phyloP scores from a whole-genome alignment of 2,888 invertebrate genomes.

The Melipona beecheii region DNA sequence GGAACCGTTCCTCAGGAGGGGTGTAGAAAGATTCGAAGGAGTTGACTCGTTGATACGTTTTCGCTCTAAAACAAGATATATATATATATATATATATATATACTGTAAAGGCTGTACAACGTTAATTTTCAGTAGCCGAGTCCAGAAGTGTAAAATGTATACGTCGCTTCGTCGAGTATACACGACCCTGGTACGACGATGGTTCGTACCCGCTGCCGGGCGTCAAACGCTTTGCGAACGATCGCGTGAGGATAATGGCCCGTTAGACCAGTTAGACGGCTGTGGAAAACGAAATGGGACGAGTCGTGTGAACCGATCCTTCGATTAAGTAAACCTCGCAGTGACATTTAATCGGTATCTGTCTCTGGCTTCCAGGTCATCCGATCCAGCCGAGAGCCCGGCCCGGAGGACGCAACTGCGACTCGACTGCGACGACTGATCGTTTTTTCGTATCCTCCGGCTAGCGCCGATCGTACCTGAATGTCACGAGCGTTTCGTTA shows the following conservation, averaged over 20 bases:
- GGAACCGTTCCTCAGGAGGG: conserved; percentile 4
- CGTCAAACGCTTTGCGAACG: conserved; percentile 50
- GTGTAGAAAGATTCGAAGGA: conserved; percentile 1
- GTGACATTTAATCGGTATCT: conserved; percentile 80
- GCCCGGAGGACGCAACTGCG: conserved; percentile 43
- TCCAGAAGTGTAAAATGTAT: background rate
- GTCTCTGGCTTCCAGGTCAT: conserved; percentile 72
- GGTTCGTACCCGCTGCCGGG: conserved; percentile 58
- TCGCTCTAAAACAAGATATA: no score
- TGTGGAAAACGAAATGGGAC: conserved; percentile 75
- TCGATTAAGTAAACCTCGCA: conserved; percentile 78
- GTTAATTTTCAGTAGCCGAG: no score
- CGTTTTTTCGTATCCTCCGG: conserved; percentile 43
- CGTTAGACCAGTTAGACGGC: conserved; percentile 68
- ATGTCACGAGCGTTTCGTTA: conserved; percentile 68
- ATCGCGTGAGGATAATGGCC: conserved; percentile 81
- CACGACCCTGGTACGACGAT: conserved; percentile 15
- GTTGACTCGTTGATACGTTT: background rate
- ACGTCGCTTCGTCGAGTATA: background rate
- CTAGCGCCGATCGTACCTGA: conserved; percentile 53
- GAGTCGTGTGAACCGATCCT: conserved; percentile 80
- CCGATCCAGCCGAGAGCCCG: conserved; percentile 25
- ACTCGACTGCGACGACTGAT: conserved; percentile 30
- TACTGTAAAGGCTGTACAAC: no score
- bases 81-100: no score